phyloP scores from a whole-genome alignment of 2,888 invertebrate genomes.

The Meloe dianella region DNA sequence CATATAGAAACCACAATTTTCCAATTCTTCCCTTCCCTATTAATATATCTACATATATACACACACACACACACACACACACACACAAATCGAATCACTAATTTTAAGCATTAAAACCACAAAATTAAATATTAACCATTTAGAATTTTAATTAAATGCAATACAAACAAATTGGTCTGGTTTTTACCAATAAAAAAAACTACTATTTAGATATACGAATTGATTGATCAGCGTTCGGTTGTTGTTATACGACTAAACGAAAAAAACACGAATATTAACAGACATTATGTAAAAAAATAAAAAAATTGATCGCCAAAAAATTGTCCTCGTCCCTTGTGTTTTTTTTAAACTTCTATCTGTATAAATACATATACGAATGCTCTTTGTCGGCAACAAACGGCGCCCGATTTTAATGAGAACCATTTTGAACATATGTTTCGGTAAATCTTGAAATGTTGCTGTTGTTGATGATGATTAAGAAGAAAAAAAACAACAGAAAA shows the following conservation, averaged over 20 bases:
- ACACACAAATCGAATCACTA: not conserved
- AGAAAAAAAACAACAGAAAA: not conserved
- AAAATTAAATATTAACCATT: not conserved
- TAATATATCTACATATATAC: not conserved
- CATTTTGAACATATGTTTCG: conserved; percentile 12
- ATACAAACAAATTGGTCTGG: not conserved
- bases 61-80: not conserved
- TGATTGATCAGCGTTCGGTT: not conserved
- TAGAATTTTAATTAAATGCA: no score
- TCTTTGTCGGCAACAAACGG: conserved; percentile 8
- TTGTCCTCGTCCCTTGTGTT: not conserved
- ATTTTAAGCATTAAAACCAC: not conserved
- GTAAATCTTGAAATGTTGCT: conserved; percentile 4
- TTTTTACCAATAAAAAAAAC: no score
- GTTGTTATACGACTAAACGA: not conserved
- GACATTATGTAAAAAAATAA: not conserved
- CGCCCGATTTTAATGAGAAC: conserved; percentile 13
- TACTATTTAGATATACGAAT: not conserved
- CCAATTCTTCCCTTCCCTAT: not conserved
- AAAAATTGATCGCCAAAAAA: not conserved
- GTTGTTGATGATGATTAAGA: not conserved
- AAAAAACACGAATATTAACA: not conserved
- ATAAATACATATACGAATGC: not conserved
- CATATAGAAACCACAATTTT: not conserved
- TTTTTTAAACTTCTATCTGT: not conserved